phyloP scores from a whole-genome alignment of 1,140 invertebrate genomes.

The Zeugodacus cucurbitae region DNA sequence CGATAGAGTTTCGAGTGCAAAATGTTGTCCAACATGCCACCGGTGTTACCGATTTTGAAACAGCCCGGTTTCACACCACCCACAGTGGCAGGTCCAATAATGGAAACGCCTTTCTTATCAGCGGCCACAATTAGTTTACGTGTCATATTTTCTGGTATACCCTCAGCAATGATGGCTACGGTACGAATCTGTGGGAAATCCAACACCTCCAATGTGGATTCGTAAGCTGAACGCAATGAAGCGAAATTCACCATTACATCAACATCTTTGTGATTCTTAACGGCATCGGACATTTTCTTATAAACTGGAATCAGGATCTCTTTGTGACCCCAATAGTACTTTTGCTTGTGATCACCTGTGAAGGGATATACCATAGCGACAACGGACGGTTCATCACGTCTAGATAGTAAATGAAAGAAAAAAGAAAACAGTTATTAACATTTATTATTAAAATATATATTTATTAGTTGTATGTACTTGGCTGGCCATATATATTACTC shows the following conservation, averaged over 20 bases:
- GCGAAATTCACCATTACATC: slow-evolving; percentile 99
- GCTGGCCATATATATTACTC: no score
- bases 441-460: no score
- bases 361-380: slow-evolving; percentile 98
- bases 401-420: slow-evolving; percentile 71
- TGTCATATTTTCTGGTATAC: slow-evolving; percentile 98
- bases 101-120: slow-evolving; percentile 80
- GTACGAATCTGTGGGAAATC: slow-evolving; percentile 93
- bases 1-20: slow-evolving; percentile 96
- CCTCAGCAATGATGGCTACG: slow-evolving; percentile 99
- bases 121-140: slow-evolving; percentile 92
- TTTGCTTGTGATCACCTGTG: slow-evolving; percentile 98
- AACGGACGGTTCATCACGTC: slow-evolving; percentile 86
- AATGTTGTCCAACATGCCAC: slow-evolving; percentile 99
- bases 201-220: slow-evolving; percentile 92
- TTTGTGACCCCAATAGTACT: slow-evolving; percentile 99
- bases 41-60: slow-evolving; percentile 99
- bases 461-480: background rate
- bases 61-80: slow-evolving; percentile 98
- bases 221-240: slow-evolving; percentile 96
- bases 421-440: slow-evolving; percentile 76
- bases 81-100: slow-evolving; percentile 98
- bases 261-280: slow-evolving; percentile 93
- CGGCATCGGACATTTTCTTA: slow-evolving; percentile 97
- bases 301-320: slow-evolving; percentile 95